Evolutionary conservation across 2,797 vertebrate genomes (phyloP).

Genomic region (Thripadectes ignobilis): DNA sequence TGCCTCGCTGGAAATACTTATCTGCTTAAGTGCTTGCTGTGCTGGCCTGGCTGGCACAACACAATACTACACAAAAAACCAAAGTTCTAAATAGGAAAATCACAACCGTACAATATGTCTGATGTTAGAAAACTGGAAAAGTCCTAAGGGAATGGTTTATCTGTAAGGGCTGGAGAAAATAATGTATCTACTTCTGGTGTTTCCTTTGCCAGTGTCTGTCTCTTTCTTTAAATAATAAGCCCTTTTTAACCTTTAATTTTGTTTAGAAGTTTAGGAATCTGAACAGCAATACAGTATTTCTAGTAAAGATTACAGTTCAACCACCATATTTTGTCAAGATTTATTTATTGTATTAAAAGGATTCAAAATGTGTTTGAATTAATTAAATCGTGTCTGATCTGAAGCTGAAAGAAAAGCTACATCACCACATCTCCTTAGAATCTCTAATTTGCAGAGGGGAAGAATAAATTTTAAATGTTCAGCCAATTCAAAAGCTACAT

Average conservation of each 20-base stretch:
- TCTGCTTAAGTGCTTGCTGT: background rate
- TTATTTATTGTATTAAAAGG: background rate
- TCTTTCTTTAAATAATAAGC: background rate
- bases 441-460: background rate
- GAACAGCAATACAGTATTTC: background rate
- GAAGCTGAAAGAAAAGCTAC: constrained; percentile 34
- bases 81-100: background rate
- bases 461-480: background rate
- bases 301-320: background rate
- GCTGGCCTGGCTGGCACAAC: background rate
- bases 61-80: background rate
- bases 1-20: background rate
- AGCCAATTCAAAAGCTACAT: constrained; percentile 16
- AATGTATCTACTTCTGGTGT: background rate
- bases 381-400: background rate
- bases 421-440: background rate
- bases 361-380: background rate
- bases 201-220: background rate
- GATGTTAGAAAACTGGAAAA: background rate
- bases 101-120: background rate
- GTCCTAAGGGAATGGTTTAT: background rate
- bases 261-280: background rate
- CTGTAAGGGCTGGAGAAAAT: background rate
- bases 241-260: background rate
- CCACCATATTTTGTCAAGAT: background rate